These are phyloP conservation scores for Papilio glaucus DNA, from an alignment of 1,140 invertebrate species.

Conservation along the genomic window DNA sequence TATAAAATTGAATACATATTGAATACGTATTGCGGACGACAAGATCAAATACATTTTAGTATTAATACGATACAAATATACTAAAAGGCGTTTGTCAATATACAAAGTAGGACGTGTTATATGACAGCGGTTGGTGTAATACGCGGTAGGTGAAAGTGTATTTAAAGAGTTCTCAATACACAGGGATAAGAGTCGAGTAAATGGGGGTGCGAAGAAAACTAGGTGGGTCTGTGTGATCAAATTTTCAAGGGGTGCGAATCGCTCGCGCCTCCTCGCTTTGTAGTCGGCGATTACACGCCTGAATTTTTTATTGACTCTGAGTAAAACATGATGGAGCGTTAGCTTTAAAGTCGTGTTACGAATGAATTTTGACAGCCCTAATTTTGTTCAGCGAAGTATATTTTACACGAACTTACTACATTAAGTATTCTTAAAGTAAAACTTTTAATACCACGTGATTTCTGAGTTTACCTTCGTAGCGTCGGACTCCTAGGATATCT, in stretches of 20 bases:
- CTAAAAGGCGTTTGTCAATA: background rate
- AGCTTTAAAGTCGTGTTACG: background rate
- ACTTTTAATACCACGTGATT: too few species aligned
- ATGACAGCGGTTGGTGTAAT: background rate
- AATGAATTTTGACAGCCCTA: slow-evolving; percentile 10
- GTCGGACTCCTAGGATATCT: too few species aligned
- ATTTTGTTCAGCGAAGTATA: background rate
- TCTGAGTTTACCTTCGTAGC: too few species aligned
- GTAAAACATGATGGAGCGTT: slow-evolving; percentile 2
- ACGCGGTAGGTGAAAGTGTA: slow-evolving; percentile 1
- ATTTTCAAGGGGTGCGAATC: slow-evolving; percentile 18
- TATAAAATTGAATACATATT: too few species aligned
- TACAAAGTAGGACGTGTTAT: background rate
- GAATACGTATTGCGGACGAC: background rate
- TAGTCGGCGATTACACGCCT: slow-evolving; percentile 7
- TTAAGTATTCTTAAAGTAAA: too few species aligned
- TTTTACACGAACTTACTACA: too few species aligned
- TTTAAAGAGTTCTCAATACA: background rate
- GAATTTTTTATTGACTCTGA: slow-evolving; percentile 8
- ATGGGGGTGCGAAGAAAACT: background rate
- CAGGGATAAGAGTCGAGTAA: background rate
- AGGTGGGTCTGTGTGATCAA: slow-evolving; percentile 13
- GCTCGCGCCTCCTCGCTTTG: slow-evolving; percentile 6
- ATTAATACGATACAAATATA: too few species aligned
- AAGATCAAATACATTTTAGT: background rate